A percentile compares a stretch with the other conserved stretches of the same genome.
phyloP scores from a whole-genome alignment of 1,140 invertebrate species.

The Carcinoscorpius rotundicauda region DNA sequence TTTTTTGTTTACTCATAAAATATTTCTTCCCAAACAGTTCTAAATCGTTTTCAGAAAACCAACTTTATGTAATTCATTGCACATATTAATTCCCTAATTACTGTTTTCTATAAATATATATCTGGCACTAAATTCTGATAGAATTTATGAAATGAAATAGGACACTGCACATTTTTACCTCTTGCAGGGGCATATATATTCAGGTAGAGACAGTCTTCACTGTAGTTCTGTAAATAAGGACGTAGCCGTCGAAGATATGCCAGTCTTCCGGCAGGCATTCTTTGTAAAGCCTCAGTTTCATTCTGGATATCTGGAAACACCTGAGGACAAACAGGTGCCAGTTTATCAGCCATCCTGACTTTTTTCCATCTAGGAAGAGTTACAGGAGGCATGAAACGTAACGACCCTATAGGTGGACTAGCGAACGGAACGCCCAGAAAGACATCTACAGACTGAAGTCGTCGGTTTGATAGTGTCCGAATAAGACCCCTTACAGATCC shows the following conservation, averaged over 20 bases:
- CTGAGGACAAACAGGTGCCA: slow-evolving; percentile 78
- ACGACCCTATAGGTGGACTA: slow-evolving; percentile 51
- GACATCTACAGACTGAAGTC: slow-evolving; percentile 39
- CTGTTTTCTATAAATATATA: too few species aligned
- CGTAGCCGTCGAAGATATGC: slow-evolving; percentile 73
- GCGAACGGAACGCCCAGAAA: slow-evolving; percentile 64
- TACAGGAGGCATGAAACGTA: slow-evolving; percentile 50
- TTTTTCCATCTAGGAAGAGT: slow-evolving; percentile 74
- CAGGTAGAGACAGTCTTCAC: slow-evolving; percentile 89
- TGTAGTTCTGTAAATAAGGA: slow-evolving; percentile 75
- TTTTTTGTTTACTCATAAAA: too few species aligned
- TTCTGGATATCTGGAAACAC: slow-evolving; percentile 46
- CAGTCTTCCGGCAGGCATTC: slow-evolving; percentile 70
- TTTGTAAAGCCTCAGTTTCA: slow-evolving; percentile 43
- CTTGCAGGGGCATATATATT: slow-evolving; percentile 90
- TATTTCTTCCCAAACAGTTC: too few species aligned
- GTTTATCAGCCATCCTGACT: slow-evolving; percentile 61
- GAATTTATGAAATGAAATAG: too few species aligned
- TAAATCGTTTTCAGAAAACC: too few species aligned
- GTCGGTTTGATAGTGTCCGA: slow-evolving; percentile 45
- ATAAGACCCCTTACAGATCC: slow-evolving; percentile 78
- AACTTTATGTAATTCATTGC: too few species aligned
- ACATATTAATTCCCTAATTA: too few species aligned
- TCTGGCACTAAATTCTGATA: too few species aligned
- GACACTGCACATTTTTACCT: slow-evolving; percentile 46